These are phyloP conservation scores for Hyles euphorbiae DNA, from an alignment of 1,140 invertebrate species.

Conservation along the genomic window DNA sequence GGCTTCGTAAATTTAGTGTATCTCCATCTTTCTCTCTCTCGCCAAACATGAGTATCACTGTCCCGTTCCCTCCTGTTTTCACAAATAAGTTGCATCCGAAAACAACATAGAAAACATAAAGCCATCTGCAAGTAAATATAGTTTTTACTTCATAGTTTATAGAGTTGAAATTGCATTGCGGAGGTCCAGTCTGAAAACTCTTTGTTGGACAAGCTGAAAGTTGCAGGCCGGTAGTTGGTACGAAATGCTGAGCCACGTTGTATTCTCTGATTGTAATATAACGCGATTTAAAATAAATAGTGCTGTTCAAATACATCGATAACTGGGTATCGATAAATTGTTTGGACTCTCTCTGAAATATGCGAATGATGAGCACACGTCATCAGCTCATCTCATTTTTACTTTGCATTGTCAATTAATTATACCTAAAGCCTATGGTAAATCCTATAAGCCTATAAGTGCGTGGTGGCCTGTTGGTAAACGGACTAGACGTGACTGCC, in stretches of 20 bases:
- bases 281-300: constrained; percentile 70
- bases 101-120: constrained; percentile 68
- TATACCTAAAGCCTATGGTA: no score
- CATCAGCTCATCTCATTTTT: no score
- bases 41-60: constrained; percentile 20
- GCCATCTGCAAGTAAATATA: constrained; percentile 23
- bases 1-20: constrained; percentile 72
- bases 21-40: constrained; percentile 38
- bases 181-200: constrained; percentile 34
- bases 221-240: constrained; percentile 45
- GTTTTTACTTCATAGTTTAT: constrained; percentile 19
- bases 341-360: no score
- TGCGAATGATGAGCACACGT: no score
- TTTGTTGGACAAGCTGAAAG: constrained; percentile 60
- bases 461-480: no score
- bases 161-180: constrained; percentile 32
- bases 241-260: constrained; percentile 54
- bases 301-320: constrained; percentile 26
- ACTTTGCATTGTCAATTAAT: no score
- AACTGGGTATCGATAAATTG: constrained; percentile 20
- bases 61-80: constrained; percentile 62
- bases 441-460: no score
- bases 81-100: constrained; percentile 73
- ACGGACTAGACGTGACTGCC: no score
- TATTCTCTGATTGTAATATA: constrained; percentile 72